These are phyloP conservation scores for Drosophila acutilabella DNA, from an alignment of 2,888 invertebrate genomes.

Conservation along the genomic window DNA sequence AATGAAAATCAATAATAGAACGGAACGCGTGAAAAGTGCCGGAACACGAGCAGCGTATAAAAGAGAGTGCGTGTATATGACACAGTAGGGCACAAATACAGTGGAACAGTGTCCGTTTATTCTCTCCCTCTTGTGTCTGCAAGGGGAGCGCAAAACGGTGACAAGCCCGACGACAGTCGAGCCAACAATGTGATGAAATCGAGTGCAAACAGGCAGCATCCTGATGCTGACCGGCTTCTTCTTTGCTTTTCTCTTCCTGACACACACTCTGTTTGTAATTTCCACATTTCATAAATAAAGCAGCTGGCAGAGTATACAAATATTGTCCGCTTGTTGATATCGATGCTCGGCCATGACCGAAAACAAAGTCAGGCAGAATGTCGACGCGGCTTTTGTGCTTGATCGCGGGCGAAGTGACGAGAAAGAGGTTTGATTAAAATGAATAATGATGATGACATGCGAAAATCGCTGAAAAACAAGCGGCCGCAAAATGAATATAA, in stretches of 20 bases:
- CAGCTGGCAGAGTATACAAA: slow-evolving; percentile 64
- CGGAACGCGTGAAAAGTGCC: slow-evolving; percentile 62
- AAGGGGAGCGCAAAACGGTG: neutral
- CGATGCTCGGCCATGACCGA: slow-evolving; percentile 53
- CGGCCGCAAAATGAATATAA: slow-evolving; percentile 77
- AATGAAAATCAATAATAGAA: slow-evolving; percentile 70
- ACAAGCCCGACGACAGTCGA: slow-evolving; percentile 26
- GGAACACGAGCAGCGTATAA: slow-evolving; percentile 22
- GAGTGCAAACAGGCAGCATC: slow-evolving; percentile 35
- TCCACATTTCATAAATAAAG: slow-evolving; percentile 79
- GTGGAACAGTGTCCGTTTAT: slow-evolving; percentile 1
- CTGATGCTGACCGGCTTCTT: slow-evolving; percentile 8
- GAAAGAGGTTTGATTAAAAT: slow-evolving; percentile 44
- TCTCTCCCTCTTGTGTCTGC: slow-evolving; percentile 34
- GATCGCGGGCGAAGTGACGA: neutral
- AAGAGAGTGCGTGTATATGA: slow-evolving; percentile 3
- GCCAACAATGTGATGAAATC: slow-evolving; percentile 47
- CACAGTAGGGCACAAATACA: slow-evolving; percentile 11
- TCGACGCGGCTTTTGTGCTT: slow-evolving; percentile 22
- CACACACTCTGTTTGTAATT: slow-evolving; percentile 63
- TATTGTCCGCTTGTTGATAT: slow-evolving; percentile 73
- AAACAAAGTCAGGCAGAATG: slow-evolving; percentile 53
- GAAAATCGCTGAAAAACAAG: slow-evolving; percentile 57
- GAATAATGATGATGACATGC: slow-evolving; percentile 75
- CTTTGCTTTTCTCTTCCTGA: slow-evolving; percentile 1